These are phyloP conservation scores for Calyptommatus sinebrachiatus DNA, from an alignment of 2,113 vertebrate genomes.

Conservation along the genomic window DNA sequence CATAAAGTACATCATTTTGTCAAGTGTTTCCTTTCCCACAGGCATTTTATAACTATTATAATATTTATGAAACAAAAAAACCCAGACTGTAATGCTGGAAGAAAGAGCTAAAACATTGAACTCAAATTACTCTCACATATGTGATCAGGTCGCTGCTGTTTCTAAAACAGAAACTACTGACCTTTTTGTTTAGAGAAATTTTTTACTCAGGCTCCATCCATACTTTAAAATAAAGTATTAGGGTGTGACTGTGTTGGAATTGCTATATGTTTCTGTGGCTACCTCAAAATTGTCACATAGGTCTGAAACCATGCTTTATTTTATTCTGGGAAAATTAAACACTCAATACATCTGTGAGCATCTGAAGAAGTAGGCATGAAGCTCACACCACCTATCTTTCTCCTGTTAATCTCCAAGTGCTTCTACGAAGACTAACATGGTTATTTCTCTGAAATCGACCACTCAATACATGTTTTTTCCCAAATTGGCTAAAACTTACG, in stretches of 20 bases:
- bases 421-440: no score
- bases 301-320: no score
- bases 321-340: neutral
- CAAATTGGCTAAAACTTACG: no score
- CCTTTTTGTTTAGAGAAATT: neutral
- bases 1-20: constrained; percentile 33
- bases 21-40: constrained; percentile 29
- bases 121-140: neutral
- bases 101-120: neutral
- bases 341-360: no score
- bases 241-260: no score
- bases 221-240: no score
- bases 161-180: neutral
- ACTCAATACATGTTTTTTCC: no score
- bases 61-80: constrained; percentile 23
- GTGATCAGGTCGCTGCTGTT: neutral
- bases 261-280: neutral
- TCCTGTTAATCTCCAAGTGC: no score
- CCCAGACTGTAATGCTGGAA: constrained; percentile 2
- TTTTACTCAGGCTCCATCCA: neutral
- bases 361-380: no score
- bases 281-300: neutral
- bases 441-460: no score
- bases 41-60: neutral
- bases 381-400: no score